Conservation (phyloP, 2,888 invertebrate species). For the Gastrophysa polygoni region DNA sequence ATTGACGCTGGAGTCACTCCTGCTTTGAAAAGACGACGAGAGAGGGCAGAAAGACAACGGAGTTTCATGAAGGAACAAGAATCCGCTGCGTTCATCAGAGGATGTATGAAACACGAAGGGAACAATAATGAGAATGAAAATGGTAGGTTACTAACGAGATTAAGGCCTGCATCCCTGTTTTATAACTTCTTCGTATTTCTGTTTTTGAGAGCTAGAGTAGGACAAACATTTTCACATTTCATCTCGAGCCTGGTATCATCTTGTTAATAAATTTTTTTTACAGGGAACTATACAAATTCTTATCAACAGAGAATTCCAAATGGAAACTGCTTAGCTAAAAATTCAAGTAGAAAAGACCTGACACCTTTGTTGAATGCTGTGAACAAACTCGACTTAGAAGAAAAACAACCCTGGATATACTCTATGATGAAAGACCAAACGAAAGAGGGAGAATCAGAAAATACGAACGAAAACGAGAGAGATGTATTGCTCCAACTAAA, state of each 20-base stretch:
- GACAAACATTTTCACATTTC: too few species aligned
- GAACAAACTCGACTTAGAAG: constrained; percentile 63
- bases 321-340: constrained; percentile 61
- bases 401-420: constrained; percentile 57
- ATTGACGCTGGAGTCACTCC: constrained; percentile 79
- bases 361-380: constrained; percentile 63
- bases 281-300: constrained; percentile 65
- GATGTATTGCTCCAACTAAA: constrained; percentile 72
- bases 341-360: constrained; percentile 60
- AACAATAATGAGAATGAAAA: constrained; percentile 48
- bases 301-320: constrained; percentile 67
- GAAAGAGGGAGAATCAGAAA: constrained; percentile 58
- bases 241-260: too few species aligned
- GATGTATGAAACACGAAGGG: constrained; percentile 52
- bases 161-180: not conserved
- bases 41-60: constrained; percentile 83
- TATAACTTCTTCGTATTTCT: too few species aligned
- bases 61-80: constrained; percentile 85
- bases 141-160: constrained; percentile 43
- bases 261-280: constrained; percentile 34
- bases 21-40: constrained; percentile 78
- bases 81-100: constrained; percentile 62
- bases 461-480: constrained; percentile 59
- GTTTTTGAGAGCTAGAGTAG: too few species aligned
- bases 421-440: constrained; percentile 46